These are phyloP conservation scores for Drosophila busckii DNA, from an alignment of 1,140 invertebrate species.

Conservation along the genomic window DNA sequence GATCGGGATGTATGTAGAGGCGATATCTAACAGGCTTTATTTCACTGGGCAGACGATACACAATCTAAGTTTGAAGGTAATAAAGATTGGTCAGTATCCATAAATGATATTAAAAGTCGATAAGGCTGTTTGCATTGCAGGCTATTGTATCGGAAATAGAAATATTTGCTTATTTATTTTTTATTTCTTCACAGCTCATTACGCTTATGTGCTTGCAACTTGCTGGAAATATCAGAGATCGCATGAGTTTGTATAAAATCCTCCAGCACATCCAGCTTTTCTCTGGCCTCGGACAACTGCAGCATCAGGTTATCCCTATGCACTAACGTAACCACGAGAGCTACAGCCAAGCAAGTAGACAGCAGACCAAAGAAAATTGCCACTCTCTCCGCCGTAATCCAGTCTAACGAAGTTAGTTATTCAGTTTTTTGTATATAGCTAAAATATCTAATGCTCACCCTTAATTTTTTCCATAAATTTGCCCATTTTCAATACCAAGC, in stretches of 20 bases:
- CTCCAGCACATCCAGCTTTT: slow-evolving; percentile 64
- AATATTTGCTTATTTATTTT: neutral
- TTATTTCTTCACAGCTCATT: neutral
- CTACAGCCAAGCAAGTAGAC: slow-evolving; percentile 46
- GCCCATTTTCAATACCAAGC: slow-evolving; percentile 30
- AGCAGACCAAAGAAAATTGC: slow-evolving; percentile 65
- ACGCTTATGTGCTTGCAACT: neutral
- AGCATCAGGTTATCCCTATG: slow-evolving; percentile 50
- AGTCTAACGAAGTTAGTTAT: slow-evolving; percentile 21
- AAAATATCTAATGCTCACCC: slow-evolving; percentile 28
- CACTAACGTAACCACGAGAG: slow-evolving; percentile 48
- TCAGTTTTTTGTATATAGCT: neutral
- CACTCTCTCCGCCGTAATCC: slow-evolving; percentile 43
- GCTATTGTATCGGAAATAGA: too few relatives aligned
- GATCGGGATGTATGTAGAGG: slow-evolving; percentile 86
- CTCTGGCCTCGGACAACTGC: slow-evolving; percentile 43
- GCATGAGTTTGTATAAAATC: slow-evolving; percentile 49
- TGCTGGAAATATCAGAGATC: neutral
- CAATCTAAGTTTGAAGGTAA: slow-evolving; percentile 46
- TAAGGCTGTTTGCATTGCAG: too few relatives aligned
- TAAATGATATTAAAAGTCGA: slow-evolving; percentile 23
- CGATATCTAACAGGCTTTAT: slow-evolving; percentile 87
- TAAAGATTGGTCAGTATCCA: slow-evolving; percentile 49
- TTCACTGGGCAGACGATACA: slow-evolving; percentile 83
- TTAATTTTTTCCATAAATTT: slow-evolving; percentile 28